Conservation (phyloP, 1,140 invertebrate species). For the Saccostrea echinata region DNA sequence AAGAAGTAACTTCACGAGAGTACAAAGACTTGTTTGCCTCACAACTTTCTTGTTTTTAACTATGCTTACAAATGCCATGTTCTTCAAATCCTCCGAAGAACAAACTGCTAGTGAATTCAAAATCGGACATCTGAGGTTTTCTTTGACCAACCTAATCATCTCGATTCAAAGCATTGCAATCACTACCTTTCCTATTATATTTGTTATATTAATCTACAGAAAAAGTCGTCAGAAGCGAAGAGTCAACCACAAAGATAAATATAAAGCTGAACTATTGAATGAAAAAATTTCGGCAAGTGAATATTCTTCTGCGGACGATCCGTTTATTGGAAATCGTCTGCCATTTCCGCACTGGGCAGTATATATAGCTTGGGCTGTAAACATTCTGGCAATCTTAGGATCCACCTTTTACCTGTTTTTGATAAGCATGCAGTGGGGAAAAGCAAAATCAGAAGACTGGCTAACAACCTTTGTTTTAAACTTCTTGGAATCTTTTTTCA, state of each 20-base stretch:
- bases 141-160: slow-evolving; percentile 57
- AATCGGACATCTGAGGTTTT: slow-evolving; percentile 58
- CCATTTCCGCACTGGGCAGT: slow-evolving; percentile 63
- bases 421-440: slow-evolving; percentile 74
- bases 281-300: background rate
- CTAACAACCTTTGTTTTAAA: slow-evolving; percentile 69
- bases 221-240: slow-evolving; percentile 22
- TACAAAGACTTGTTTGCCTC: slow-evolving; percentile 80
- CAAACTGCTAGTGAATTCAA: slow-evolving; percentile 37
- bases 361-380: slow-evolving; percentile 69
- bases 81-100: slow-evolving; percentile 67
- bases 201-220: slow-evolving; percentile 65
- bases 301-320: slow-evolving; percentile 34
- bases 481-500: slow-evolving; percentile 67
- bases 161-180: slow-evolving; percentile 60
- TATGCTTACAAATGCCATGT: slow-evolving; percentile 80
- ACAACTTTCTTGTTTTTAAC: slow-evolving; percentile 79
- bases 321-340: slow-evolving; percentile 9
- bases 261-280: background rate
- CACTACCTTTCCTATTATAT: slow-evolving; percentile 54
- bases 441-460: slow-evolving; percentile 70
- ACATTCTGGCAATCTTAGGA: slow-evolving; percentile 48
- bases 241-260: background rate
- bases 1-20: slow-evolving; percentile 80
- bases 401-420: slow-evolving; percentile 69